Base-by-base conservation (phyloP, 2,797 vertebrate species). In the Numenius phaeopus region DNA sequence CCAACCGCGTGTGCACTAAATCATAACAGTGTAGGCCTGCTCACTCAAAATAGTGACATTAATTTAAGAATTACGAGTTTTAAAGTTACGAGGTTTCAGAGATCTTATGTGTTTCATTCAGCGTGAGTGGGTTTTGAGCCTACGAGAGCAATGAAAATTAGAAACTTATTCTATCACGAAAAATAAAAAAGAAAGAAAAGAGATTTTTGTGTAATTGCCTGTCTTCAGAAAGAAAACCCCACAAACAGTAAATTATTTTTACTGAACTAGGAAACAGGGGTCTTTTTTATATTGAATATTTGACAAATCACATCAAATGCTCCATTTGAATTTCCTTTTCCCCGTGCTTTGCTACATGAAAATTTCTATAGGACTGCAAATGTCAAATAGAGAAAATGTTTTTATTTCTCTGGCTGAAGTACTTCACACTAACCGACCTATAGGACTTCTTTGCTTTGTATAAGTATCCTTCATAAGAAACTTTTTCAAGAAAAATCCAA, bases 301-400 rank as follows among this genome's bases (percentile, higher is more conserved):
- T 70, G 52, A 89, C 29, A 59, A 88, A 76, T 76, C 32, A 49
- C 39, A 61, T 71, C 34, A 88, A 58, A 87, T 46, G 37, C 9
- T 78, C 40, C 7, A 2, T 76, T 70, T 42, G 10, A 77, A 39
- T 66, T 84, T 91, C 50, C 61, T 77, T 85, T 5, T 34, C 24
- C 34, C 40, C 16, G 10, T 66, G 30, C 47, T 67, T 71, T 83
- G 58, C 65, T 55, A 73, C 32, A 30, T 52, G 20, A 90, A 71
- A 47, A 49, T 81, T 85, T 95, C 80, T 72, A 29, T 18, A 77
- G 22, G 44, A 58, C n/a, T 91, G 39, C 22, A 90, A 84, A 84
- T 39, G 24, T 46, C 50, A 87, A 73, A 84, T 12, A 52, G 14
- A 75, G 55, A 76, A 87, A 82, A 59, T 16, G 8, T 30, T 83